These are phyloP conservation scores for Alsophila aescularia DNA, from an alignment of 2,888 invertebrate species.

Conservation along the genomic window DNA sequence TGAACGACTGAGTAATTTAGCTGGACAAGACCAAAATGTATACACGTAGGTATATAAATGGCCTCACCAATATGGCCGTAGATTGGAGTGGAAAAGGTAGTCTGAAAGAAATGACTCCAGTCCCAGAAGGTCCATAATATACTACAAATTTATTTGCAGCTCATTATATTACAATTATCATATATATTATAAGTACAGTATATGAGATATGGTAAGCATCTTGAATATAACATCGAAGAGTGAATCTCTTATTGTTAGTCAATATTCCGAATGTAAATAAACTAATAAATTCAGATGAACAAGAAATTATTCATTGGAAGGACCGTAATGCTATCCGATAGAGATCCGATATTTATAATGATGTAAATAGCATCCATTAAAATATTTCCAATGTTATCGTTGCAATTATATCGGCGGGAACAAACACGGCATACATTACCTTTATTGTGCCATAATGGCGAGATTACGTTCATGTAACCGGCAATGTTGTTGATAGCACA, in stretches of 20 bases:
- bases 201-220: constrained; percentile 3
- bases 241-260: constrained; percentile 25
- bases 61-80: too few species aligned
- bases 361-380: constrained; percentile 36
- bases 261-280: constrained; percentile 25
- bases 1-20: too few species aligned
- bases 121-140: too few species aligned
- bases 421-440: constrained; percentile 49
- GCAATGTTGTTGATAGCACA: constrained; percentile 52
- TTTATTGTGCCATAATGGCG: constrained; percentile 51
- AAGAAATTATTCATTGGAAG: constrained; percentile 33
- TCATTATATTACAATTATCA: too few species aligned
- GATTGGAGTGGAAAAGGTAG: too few species aligned
- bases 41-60: too few species aligned
- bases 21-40: too few species aligned
- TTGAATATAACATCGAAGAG: constrained; percentile 16
- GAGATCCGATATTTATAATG: constrained; percentile 35
- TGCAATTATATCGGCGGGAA: constrained; percentile 31
- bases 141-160: too few species aligned
- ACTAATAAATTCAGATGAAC: constrained; percentile 28
- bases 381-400: constrained; percentile 36
- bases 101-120: too few species aligned
- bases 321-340: constrained; percentile 34
- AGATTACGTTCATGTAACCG: constrained; percentile 49
- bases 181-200: too few species aligned